These are phyloP conservation scores for Aleiodes sp. DNA, from an alignment of 1,140 invertebrate species.

Conservation along the genomic window DNA sequence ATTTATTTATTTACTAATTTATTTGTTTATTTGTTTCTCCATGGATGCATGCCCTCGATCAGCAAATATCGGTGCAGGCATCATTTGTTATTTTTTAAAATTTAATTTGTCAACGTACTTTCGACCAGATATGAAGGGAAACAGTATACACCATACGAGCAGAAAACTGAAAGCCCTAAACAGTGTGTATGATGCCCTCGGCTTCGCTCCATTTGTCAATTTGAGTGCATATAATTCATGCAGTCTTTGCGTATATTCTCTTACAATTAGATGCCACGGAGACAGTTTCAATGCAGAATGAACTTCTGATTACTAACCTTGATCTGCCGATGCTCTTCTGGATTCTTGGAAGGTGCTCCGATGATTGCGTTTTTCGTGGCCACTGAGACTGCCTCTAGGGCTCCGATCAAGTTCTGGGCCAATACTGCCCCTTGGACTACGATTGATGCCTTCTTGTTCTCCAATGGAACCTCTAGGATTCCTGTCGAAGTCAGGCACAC, in stretches of 20 bases:
- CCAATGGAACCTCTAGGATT: slow-evolving; percentile 68
- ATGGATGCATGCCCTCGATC: too few relatives aligned
- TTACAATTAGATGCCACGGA: neutral
- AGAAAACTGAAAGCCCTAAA: too few relatives aligned
- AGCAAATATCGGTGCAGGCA: too few relatives aligned
- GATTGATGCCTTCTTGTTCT: slow-evolving; percentile 53
- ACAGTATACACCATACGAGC: too few relatives aligned
- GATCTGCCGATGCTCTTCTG: slow-evolving; percentile 71
- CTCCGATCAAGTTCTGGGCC: slow-evolving; percentile 65
- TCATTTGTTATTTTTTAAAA: too few relatives aligned
- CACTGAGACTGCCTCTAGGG: slow-evolving; percentile 62
- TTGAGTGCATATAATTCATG: too few relatives aligned
- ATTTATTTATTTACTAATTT: too few relatives aligned
- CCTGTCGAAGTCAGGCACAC: slow-evolving; percentile 58
- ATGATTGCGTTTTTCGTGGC: slow-evolving; percentile 66
- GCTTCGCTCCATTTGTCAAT: too few relatives aligned
- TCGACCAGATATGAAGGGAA: too few relatives aligned
- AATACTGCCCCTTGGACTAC: slow-evolving; percentile 72
- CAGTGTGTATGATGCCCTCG: too few relatives aligned
- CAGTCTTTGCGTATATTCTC: neutral
- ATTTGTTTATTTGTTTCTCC: too few relatives aligned
- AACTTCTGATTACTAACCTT: slow-evolving; percentile 47
- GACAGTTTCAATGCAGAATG: neutral
- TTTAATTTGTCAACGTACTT: too few relatives aligned
- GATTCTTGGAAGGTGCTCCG: slow-evolving; percentile 70